These are phyloP conservation scores for Aplysina aerophoba DNA, from an alignment of 37 sponge, comb jelly and placozoan species.

Conservation along the genomic window DNA sequence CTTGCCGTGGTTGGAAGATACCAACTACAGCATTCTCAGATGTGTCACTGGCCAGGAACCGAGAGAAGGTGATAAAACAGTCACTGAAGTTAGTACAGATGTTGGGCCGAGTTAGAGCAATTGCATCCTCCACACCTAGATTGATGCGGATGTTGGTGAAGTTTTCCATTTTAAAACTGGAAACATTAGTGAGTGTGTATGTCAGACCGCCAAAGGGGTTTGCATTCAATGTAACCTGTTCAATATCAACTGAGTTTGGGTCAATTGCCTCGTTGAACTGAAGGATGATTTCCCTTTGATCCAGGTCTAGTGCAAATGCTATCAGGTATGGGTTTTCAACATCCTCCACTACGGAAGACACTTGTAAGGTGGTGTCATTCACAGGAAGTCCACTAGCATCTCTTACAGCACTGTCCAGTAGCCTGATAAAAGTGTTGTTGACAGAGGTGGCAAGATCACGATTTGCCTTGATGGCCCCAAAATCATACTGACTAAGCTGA, in stretches of 20 bases:
- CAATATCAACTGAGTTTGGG: constrained; percentile 46
- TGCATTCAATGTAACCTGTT: constrained; percentile 45
- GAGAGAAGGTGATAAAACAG: constrained; percentile 69
- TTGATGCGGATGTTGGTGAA: constrained; percentile 68
- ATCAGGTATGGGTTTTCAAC: constrained; percentile 48
- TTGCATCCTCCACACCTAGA: constrained; percentile 69
- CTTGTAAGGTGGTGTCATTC: constrained; percentile 24
- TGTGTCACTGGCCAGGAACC: constrained; percentile 58
- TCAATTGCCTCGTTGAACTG: constrained; percentile 78
- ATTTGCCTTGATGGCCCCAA: constrained; percentile 76
- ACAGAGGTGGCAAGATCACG: constrained; percentile 48
- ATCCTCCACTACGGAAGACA: constrained; percentile 52
- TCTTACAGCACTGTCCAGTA: constrained; percentile 47
- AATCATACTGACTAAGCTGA: constrained; percentile 49
- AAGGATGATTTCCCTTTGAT: constrained; percentile 46
- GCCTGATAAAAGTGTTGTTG: constrained; percentile 65
- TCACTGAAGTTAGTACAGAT: constrained; percentile 45
- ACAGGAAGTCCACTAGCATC: constrained; percentile 71
- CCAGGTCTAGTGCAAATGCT: constrained; percentile 60
- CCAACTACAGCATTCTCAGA: constrained; percentile 40
- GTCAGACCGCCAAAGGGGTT: neutral
- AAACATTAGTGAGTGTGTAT: constrained; percentile 42
- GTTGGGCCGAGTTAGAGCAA: constrained; percentile 47
- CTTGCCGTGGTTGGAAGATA: constrained; percentile 49
- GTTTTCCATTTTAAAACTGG: constrained; percentile 45